phyloP scores from a whole-genome alignment of 2,888 invertebrate species.

The Tipula helvola region DNA sequence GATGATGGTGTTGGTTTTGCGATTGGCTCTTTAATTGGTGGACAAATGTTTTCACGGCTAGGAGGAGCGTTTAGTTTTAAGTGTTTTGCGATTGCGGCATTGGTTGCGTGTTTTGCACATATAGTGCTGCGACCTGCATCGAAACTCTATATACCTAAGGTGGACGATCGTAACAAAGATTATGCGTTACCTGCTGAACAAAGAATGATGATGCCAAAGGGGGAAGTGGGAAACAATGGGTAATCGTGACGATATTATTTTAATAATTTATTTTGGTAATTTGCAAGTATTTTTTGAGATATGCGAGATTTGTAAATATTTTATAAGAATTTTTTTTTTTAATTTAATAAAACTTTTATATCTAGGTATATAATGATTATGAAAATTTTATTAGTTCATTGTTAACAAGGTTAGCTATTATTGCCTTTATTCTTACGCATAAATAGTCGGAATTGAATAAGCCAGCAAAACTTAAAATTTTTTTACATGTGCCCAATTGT shows the following conservation, averaged over 20 bases:
- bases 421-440: too few species aligned
- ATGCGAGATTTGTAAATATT: not conserved
- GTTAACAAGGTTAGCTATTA: too few species aligned
- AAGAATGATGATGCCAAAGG: constrained; percentile 8
- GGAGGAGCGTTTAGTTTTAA: constrained; percentile 48
- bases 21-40: constrained; percentile 61
- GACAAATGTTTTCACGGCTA: constrained; percentile 48
- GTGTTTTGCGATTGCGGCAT: constrained; percentile 16
- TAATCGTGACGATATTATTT: not conserved
- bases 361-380: too few species aligned
- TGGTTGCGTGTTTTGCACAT: constrained; percentile 31
- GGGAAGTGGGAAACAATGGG: not conserved
- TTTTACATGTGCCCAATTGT: too few species aligned
- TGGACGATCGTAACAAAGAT: not conserved
- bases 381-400: too few species aligned
- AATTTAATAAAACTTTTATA: not conserved
- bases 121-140: constrained; percentile 30
- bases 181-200: constrained; percentile 16
- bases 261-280: not conserved
- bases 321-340: not conserved
- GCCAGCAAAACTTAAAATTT: too few species aligned
- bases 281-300: not conserved
- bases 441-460: too few species aligned
- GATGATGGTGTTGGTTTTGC: constrained; percentile 75
- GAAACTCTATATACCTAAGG: constrained; percentile 20